Evolutionary conservation across 2,113 vertebrate genomes (phyloP), one percentile per base, ranked within the genome.

Genomic region (Strix uralensis): DNA sequence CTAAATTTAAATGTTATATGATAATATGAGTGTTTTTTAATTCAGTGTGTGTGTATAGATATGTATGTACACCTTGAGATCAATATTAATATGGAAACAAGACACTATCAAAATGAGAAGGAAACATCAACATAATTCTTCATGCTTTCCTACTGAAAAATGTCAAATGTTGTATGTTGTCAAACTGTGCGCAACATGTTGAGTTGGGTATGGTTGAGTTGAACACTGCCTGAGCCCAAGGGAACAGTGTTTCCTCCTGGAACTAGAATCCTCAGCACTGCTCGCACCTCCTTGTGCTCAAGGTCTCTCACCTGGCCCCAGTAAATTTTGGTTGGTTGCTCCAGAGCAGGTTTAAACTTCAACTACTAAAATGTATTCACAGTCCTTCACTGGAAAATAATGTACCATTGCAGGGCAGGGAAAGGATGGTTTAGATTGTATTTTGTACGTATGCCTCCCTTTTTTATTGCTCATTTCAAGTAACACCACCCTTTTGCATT

Each of bases 51-150:
- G 29, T 77, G 34, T 65, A 58, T 78, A 51, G 62, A 42, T 88
- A 88, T n/a, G 42, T 65, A 66, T 70, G 51, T 54, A 36, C 66
- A 95, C 90, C 88, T 92, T 86, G 88, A 96, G 86, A 81, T 78
- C 75, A 67, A 36, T 72, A 70, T 88, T 92, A 67, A 70, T 63
- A 81, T 90, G 73, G 67, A 96, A 95, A 96, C 55, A 77, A 88
- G 82, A 47, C 51, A 92, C 46, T 88, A 88, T 30, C 63, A 61
- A 86, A 81, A 92, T 70, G 54, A 88, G 54, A 86, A 51, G 51
- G 57, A 62, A 95, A 90, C n/a, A 81, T 57, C 93, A 82, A 90
- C 63, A 42, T 5, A 83, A 55, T 36, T 78, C 59, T 81, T 92
- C 69, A 40, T 9, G 7, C 51, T 86, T 78, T 52, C 32, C 44